Conservation (phyloP, 2,797 vertebrate genomes). For the Poecile montanus region DNA sequence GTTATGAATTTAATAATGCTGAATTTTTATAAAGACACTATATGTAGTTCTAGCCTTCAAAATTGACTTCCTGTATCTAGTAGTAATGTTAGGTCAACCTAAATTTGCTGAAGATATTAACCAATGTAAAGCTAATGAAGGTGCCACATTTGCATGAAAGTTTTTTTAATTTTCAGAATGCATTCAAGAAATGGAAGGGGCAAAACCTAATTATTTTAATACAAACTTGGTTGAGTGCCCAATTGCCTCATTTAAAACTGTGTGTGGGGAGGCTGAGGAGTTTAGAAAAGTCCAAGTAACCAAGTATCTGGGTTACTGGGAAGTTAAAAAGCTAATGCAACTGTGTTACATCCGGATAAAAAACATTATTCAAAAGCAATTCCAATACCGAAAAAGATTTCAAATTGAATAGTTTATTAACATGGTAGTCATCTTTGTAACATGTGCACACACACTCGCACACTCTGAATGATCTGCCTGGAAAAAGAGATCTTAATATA, state of each 20-base stretch:
- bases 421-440: constrained; percentile 93
- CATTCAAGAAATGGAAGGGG: constrained; percentile 47
- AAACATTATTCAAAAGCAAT: constrained; percentile 84
- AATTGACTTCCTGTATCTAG: constrained; percentile 52
- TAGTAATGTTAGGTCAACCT: constrained; percentile 61
- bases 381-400: constrained; percentile 85
- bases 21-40: constrained; percentile 53
- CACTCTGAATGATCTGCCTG: constrained; percentile 83
- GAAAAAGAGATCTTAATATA: constrained; percentile 74
- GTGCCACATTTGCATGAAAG: constrained; percentile 62
- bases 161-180: constrained; percentile 48
- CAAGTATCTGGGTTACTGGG: constrained; percentile 70
- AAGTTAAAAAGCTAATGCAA: constrained; percentile 82
- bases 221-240: constrained; percentile 68
- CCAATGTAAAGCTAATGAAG: constrained; percentile 62
- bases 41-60: constrained; percentile 55
- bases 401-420: constrained; percentile 98
- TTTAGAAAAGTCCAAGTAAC: constrained; percentile 80
- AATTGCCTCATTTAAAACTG: constrained; percentile 76
- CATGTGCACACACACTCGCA: constrained; percentile 89
- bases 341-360: constrained; percentile 79
- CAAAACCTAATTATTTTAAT: constrained; percentile 55
- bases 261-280: constrained; percentile 46
- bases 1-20: constrained; percentile 55
- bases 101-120: constrained; percentile 59